These are phyloP conservation scores for Eptesicus fuscus DNA, from an alignment of 2,113 vertebrate genomes.

Conservation along the genomic window DNA sequence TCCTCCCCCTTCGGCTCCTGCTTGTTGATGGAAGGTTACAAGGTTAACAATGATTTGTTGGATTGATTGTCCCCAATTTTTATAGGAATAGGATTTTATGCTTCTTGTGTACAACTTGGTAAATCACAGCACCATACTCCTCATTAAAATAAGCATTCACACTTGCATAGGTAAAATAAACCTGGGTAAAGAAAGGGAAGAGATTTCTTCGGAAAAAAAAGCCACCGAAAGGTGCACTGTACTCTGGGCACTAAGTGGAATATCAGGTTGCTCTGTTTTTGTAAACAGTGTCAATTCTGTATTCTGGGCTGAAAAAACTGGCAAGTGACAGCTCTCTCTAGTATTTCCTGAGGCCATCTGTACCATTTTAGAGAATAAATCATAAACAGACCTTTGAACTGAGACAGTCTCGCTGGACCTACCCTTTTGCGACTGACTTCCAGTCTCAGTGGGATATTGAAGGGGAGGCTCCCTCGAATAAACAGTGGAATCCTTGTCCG, in stretches of 20 bases:
- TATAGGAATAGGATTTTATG: neutral
- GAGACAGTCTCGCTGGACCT: constrained; percentile 68
- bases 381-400: constrained; percentile 74
- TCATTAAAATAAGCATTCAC: constrained; percentile 16
- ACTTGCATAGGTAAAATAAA: neutral
- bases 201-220: neutral
- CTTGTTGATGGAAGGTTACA: neutral
- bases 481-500: constrained; percentile 76
- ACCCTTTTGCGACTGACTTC: constrained; percentile 66
- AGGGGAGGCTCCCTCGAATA: constrained; percentile 71
- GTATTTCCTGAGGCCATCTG: constrained; percentile 69
- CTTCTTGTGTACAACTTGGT: neutral
- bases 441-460: constrained; percentile 74
- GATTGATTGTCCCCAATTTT: constrained; percentile 7
- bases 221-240: neutral
- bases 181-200: neutral
- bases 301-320: constrained; percentile 54
- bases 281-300: constrained; percentile 57
- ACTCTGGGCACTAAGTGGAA: neutral
- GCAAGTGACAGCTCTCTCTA: constrained; percentile 44
- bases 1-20: constrained; percentile 18
- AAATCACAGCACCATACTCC: neutral
- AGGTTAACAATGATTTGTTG: constrained; percentile 44
- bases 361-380: constrained; percentile 77
- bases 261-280: constrained; percentile 35